A percentile compares a stretch with the other conserved stretches of the same genome.
These are phyloP conservation scores for Papilio dardanus DNA, from an alignment of 1,140 invertebrate genomes.

Conservation along the genomic window DNA sequence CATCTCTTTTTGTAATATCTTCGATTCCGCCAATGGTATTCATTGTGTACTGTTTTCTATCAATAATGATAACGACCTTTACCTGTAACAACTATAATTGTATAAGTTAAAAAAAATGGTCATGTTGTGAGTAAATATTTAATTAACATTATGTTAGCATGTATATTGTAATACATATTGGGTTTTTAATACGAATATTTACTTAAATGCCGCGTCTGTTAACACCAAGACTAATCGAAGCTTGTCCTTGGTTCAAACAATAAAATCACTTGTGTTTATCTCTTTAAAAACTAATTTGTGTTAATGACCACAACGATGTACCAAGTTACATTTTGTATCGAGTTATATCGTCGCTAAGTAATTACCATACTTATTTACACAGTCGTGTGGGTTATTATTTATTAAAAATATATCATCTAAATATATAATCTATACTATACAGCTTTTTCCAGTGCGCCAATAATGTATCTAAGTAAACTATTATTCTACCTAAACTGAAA, in stretches of 20 bases:
- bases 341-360: background rate
- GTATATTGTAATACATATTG: background rate
- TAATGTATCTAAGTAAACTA: no score
- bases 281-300: conserved; percentile 8
- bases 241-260: background rate
- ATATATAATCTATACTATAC: no score
- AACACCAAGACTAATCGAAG: background rate
- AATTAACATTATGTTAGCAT: no score
- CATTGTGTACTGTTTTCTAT: background rate
- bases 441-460: no score
- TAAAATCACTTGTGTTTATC: background rate
- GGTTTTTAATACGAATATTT: background rate
- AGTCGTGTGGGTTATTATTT: background rate
- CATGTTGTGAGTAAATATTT: no score
- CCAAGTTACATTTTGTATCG: background rate
- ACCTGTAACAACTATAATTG: background rate
- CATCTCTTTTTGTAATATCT: conserved; percentile 54
- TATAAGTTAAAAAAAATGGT: no score
- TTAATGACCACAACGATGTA: background rate
- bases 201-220: background rate
- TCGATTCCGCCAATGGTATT: conserved; percentile 50
- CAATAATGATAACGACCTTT: background rate
- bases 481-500: no score
- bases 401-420: background rate
- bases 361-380: background rate